Percentiles rank a stretch among this genome's conserved stretches.
These are phyloP conservation scores for Anticlea derivata DNA, from an alignment of 2,888 invertebrate genomes.

Conservation along the genomic window DNA sequence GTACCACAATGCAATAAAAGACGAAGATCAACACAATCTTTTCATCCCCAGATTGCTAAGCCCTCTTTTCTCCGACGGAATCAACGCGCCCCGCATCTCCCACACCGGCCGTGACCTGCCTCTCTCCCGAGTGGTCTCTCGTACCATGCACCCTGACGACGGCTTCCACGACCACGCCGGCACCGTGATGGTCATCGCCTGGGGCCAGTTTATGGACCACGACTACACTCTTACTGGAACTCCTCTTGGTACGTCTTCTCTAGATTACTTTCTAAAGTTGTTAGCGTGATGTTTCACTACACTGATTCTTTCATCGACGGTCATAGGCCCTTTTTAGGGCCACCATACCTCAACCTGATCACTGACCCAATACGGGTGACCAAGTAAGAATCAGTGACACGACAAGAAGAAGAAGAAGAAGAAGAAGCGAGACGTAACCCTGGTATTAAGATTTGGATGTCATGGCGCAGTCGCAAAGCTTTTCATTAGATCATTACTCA, in stretches of 20 bases:
- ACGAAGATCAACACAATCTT: slow-evolving; percentile 14
- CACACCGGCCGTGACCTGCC: slow-evolving; percentile 91
- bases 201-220: slow-evolving; percentile 98
- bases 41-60: slow-evolving; percentile 85
- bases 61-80: slow-evolving; percentile 93
- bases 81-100: slow-evolving; percentile 92
- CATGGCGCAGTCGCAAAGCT: not conserved
- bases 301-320: no score
- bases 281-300: no score
- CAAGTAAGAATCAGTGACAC: no score
- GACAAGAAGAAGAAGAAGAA: no score
- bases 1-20: no score
- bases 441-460: no score
- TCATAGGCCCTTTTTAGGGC: no score
- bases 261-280: no score
- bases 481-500: no score
- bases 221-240: slow-evolving; percentile 95
- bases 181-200: slow-evolving; percentile 96
- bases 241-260: slow-evolving; percentile 91
- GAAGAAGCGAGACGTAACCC: no score
- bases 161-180: slow-evolving; percentile 97
- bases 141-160: slow-evolving; percentile 96
- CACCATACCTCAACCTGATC: no score
- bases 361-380: no score
- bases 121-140: slow-evolving; percentile 92